Conservation (phyloP, 2,888 invertebrate genomes). For the Julus scanicus region DNA sequence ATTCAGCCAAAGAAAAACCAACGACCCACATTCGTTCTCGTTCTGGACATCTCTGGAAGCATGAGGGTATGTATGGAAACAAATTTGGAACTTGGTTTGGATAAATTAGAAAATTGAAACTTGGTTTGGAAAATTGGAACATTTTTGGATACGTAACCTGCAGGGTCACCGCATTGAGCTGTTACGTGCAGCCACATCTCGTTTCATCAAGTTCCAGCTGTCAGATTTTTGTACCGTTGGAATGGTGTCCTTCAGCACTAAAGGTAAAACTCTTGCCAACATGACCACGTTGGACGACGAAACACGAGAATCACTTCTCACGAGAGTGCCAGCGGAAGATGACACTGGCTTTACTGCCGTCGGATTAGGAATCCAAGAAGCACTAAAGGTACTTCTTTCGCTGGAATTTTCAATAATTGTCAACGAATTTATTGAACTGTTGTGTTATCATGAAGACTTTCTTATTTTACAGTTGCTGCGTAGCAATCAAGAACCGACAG, state of each 20-base stretch:
- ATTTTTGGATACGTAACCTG: not conserved
- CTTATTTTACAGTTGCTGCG: constrained; percentile 50
- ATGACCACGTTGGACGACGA: constrained; percentile 55
- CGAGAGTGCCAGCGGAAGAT: constrained; percentile 55
- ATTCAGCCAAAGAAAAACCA: constrained; percentile 59
- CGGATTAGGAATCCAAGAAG: constrained; percentile 56
- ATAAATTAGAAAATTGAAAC: not conserved
- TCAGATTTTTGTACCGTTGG: constrained; percentile 61
- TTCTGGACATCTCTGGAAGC: constrained; percentile 62
- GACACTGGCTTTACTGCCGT: constrained; percentile 58
- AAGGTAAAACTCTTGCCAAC: constrained; percentile 44
- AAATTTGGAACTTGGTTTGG: not conserved
- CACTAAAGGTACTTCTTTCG: constrained; percentile 55
- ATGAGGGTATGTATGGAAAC: constrained; percentile 59
- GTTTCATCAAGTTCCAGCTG: constrained; percentile 61
- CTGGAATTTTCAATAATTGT: not conserved
- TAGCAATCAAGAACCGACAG: constrained; percentile 54
- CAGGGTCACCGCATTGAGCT: constrained; percentile 60
- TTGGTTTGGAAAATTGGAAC: too few relatives aligned
- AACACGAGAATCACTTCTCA: constrained; percentile 50
- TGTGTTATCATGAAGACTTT: not conserved
- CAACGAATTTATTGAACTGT: not conserved
- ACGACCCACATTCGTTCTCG: constrained; percentile 60
- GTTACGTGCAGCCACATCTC: constrained; percentile 61
- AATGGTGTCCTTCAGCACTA: constrained; percentile 61